Evolutionary conservation across 2,113 vertebrate species (phyloP), one percentile per base, ranked within the genome.

Genomic region (Indicator indicator): DNA sequence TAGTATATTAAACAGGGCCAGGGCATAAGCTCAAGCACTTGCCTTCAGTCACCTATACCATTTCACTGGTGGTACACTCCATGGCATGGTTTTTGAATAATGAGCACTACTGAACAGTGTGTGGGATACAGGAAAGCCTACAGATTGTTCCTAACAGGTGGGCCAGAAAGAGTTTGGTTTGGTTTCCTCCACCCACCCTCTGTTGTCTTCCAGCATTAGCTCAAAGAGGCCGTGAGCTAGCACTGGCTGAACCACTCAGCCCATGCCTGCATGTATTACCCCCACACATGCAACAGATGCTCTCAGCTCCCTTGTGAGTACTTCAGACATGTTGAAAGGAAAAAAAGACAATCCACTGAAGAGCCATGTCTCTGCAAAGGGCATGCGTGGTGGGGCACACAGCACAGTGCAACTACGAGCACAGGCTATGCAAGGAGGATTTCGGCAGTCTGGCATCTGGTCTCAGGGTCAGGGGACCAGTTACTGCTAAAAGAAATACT

Each of bases 371-470:
- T 73, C 40, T 58, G 50, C 6, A 4, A 77, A 38, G 11, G 3
- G 30, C 3, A 8, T 0, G 0, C 3, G 13, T 9, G 33, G 18
- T 62, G 28, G 20, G 24, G 46, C 1, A 7, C 23, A 60, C 30
- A 77, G 46, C 0, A 0, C 20, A 55, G 33, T 4, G 28, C 28
- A 60, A 17, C 44, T 21, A 6, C 0, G 1, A 28, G 32, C 48
- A 42, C 72, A 12, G 62, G 38, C 59, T 50, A 42, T 1, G 1
- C 30, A 46, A 16, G 11, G 13, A 3, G 27, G 56, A 52, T 70
- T 58, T 80, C n/a, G 64, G 55, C n/a, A 70, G 32, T 12, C 63
- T 32, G 63, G 30, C 32, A 64, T 12, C 42, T 33, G 50, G 15
- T 54, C 24, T 87, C 24, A 40, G 55, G 10, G 23, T 32, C 72